Conservation (phyloP, 2,888 invertebrate species). For the Dione juno region DNA sequence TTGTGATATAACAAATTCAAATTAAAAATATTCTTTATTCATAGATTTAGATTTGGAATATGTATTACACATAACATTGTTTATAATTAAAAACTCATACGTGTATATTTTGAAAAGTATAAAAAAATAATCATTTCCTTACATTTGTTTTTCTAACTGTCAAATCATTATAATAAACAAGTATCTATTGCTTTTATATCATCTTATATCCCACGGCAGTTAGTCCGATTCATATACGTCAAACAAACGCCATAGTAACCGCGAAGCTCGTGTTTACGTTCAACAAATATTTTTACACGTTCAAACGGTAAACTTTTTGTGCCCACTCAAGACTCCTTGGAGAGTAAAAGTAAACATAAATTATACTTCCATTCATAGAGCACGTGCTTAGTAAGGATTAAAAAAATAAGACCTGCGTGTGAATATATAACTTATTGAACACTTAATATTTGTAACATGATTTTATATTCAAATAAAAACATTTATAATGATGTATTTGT, state of each 20-base stretch:
- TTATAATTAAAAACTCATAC: no score
- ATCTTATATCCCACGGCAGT: conserved; percentile 27
- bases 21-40: no score
- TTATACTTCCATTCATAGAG: conserved; percentile 74
- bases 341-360: conserved; percentile 78
- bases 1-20: background rate
- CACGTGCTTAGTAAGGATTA: conserved; percentile 64
- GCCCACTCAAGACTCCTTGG: conserved; percentile 67
- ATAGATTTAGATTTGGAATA: no score
- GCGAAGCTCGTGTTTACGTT: conserved; percentile 61
- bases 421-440: conserved; percentile 12
- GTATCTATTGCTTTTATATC: background rate
- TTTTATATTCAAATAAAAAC: background rate
- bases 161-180: background rate
- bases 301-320: conserved; percentile 66
- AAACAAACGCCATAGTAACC: conserved; percentile 52
- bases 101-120: background rate
- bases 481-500: no score
- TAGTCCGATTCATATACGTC: conserved; percentile 40
- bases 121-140: background rate
- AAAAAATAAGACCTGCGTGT: conserved; percentile 41
- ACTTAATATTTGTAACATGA: background rate
- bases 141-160: background rate
- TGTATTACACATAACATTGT: no score
- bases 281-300: conserved; percentile 64